Base-by-base conservation (phyloP, 2,888 invertebrate genomes). In the Athalia rosae region DNA sequence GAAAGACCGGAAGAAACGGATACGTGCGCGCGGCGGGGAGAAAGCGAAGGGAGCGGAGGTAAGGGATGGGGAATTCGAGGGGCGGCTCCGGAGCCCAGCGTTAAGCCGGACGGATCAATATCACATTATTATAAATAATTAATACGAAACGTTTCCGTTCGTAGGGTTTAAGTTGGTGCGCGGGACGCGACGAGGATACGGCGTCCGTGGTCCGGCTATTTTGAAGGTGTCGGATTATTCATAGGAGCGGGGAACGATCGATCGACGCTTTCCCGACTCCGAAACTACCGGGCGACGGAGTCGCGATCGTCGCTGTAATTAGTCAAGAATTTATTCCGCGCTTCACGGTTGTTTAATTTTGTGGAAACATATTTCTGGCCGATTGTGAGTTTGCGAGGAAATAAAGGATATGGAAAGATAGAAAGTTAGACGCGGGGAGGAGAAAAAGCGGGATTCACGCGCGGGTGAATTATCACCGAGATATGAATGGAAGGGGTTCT, bases 121-220 rank as follows among this genome's bases (percentile, higher is more conserved):
- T 85, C 87, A 84, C 87, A 88, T 88, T 87, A 87, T 86, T 85
- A 87, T 88, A 86, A 89, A 88, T 89, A 88, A 88, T 88, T 87
- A 88, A 87, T 86, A 62, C 61, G 61, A 74, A 74, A 74, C 74
- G 62, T 74, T 71, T 71, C 71, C 8, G 56, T 71, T 41, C 15
- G 58, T 4, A 71, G 56, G 71, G 56, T 11, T 28, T 28, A 28
- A 28, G 28, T 28, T 28, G 41, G 58, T 45, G 58, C 71, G 41
- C 61, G 15, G 62, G 15, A 45, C 43, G n/a, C 61, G 61, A 28
- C 28, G 11, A 61, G 61, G 28, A 8, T n/a, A 8, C 13, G 61
- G 28, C 61, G 61, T n/a, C 4, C 13, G 28, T 28, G 45, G 8
- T 8, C 45, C 47, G 64, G 43, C 47, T 63, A 13, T n/a, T 8